These are phyloP conservation scores for Athalia rosae DNA, from an alignment of 2,888 invertebrate genomes.

Conservation along the genomic window DNA sequence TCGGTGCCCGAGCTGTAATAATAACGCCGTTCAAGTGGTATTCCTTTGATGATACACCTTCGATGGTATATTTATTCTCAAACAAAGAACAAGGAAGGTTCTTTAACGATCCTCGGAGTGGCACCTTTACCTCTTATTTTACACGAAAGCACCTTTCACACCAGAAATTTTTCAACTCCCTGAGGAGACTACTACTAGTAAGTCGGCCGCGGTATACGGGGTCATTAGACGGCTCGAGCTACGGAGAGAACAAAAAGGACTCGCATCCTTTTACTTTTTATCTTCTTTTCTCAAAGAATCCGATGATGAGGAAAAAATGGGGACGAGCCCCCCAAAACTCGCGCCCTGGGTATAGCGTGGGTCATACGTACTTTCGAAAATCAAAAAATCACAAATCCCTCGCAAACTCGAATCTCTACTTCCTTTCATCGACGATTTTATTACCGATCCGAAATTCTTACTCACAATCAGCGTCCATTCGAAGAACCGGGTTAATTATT, in stretches of 20 bases:
- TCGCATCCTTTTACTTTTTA: background rate
- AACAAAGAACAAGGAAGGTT: constrained; percentile 35
- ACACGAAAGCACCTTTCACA: no score
- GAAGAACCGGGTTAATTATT: constrained; percentile 17
- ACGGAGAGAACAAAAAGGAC: background rate
- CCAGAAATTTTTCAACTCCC: background rate
- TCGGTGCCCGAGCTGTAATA: no score
- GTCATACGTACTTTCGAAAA: no score
- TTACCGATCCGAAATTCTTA: no score
- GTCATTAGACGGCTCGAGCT: constrained; percentile 5
- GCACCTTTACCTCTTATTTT: constrained; percentile 8
- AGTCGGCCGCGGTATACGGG: constrained; percentile 4
- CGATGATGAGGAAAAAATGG: background rate
- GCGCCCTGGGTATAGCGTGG: no score
- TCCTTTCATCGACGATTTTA: no score
- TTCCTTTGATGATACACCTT: constrained; percentile 20
- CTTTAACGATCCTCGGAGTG: constrained; percentile 36
- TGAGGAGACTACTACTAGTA: no score
- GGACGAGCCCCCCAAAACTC: no score
- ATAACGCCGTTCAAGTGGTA: background rate
- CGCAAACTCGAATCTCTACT: no score
- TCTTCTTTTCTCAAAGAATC: background rate
- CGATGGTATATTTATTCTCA: background rate
- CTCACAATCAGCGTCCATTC: background rate
- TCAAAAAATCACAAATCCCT: no score